Evolutionary conservation across 2,888 invertebrate species (phyloP).

Genomic region (Nymphalis urticae): DNA sequence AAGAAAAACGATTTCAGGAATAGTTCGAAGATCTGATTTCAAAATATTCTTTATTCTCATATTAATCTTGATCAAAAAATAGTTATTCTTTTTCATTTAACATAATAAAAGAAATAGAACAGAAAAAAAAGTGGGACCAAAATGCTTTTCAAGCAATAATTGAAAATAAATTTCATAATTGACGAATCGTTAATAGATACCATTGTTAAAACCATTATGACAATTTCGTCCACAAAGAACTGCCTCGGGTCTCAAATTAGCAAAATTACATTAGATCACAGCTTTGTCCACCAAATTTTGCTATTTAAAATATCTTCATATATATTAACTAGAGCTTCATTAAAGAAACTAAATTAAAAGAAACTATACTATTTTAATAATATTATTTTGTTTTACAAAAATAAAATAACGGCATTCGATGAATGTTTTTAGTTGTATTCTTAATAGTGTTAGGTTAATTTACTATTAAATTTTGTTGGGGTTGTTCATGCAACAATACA

Average conservation of each 20-base stretch:
- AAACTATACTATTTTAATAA: neutral
- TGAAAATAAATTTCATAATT: constrained; percentile 14
- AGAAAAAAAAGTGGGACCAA: too few relatives aligned
- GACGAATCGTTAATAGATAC: constrained; percentile 20
- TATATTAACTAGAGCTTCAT: neutral
- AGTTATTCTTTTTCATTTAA: neutral
- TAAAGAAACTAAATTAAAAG: constrained; percentile 1
- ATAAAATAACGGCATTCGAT: too few relatives aligned
- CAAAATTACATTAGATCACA: constrained; percentile 30
- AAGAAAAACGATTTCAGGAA: too few relatives aligned
- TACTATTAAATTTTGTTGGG: too few relatives aligned
- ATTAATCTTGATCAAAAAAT: too few relatives aligned
- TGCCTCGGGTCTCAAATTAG: constrained; percentile 24
- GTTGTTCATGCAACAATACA: too few relatives aligned
- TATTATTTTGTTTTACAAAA: too few relatives aligned
- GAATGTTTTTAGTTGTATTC: too few relatives aligned
- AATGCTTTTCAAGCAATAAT: constrained; percentile 11
- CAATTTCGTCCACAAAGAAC: constrained; percentile 25
- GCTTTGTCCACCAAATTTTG: constrained; percentile 17
- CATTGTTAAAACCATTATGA: constrained; percentile 13
- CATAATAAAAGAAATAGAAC: neutral
- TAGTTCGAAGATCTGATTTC: too few relatives aligned
- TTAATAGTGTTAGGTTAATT: too few relatives aligned
- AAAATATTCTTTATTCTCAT: too few relatives aligned
- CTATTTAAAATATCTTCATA: constrained; percentile 4